Conservation (phyloP, 2,113 vertebrate genomes). For the Hoplias malabaricus region DNA sequence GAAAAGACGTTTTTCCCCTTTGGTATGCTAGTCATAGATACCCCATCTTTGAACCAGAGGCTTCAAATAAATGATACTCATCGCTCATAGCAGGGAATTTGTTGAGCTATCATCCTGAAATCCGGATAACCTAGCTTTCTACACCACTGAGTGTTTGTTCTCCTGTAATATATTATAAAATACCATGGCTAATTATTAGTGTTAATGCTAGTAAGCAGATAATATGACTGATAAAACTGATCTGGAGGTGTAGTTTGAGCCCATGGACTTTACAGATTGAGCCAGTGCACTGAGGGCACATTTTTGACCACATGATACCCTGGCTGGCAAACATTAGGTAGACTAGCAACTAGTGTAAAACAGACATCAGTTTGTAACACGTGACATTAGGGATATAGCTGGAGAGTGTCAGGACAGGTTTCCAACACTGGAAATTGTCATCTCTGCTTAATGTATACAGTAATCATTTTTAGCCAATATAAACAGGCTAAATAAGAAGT, state of each 20-base stretch:
- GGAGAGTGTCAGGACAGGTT: background rate
- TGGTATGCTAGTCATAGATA: background rate
- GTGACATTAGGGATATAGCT: background rate
- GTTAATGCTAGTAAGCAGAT: background rate
- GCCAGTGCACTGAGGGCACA: background rate
- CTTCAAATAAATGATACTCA: background rate
- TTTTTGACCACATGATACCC: slow-evolving; percentile 12
- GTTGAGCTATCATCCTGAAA: background rate
- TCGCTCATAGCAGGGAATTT: background rate
- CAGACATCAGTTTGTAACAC: background rate
- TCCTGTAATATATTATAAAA: background rate
- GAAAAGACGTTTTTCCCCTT: background rate
- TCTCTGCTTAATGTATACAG: background rate
- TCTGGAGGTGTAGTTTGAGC: background rate
- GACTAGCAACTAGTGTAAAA: background rate
- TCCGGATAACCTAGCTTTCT: too few relatives aligned
- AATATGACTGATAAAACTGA: background rate
- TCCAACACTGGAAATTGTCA: background rate
- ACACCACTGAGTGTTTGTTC: background rate
- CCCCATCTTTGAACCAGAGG: background rate
- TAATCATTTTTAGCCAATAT: background rate
- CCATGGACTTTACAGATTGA: background rate
- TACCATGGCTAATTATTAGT: background rate
- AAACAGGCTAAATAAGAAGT: background rate
- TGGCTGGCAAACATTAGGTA: background rate